phyloP scores from a whole-genome alignment of 1,140 invertebrate species.

The Saccostrea cuccullata region DNA sequence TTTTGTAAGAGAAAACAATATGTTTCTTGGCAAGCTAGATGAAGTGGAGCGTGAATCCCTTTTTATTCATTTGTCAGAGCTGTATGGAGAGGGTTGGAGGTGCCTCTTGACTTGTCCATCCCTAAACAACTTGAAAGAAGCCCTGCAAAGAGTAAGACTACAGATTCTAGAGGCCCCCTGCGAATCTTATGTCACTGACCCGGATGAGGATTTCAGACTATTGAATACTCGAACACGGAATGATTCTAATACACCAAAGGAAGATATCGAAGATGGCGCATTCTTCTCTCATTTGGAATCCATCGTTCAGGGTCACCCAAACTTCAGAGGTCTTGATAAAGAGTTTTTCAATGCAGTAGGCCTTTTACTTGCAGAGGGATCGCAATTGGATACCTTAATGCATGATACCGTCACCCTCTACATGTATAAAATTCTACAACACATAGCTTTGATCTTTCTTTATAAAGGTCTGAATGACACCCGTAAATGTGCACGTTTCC shows the following conservation, averaged over 20 bases:
- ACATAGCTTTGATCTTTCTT: not conserved
- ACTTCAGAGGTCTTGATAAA: not conserved
- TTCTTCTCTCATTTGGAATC: constrained; percentile 1
- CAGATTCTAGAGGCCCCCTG: not conserved
- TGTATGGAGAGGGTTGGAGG: constrained; percentile 23
- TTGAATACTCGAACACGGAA: not conserved
- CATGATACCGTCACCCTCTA: not conserved
- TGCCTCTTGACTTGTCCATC: not conserved
- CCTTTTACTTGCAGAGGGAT: not conserved
- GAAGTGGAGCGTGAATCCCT: not conserved
- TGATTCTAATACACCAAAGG: not conserved
- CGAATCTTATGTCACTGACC: not conserved
- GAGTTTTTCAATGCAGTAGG: not conserved
- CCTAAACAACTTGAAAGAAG: not conserved
- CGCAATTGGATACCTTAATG: not conserved
- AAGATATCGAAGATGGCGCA: not conserved
- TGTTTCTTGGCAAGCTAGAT: constrained; percentile 40
- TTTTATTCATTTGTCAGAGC: not conserved
- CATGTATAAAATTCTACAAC: not conserved
- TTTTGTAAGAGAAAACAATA: constrained; percentile 45
- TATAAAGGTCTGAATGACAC: not conserved
- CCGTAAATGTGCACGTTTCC: not conserved
- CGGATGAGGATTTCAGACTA: not conserved
- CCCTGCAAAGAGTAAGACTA: not conserved
- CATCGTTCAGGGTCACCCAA: not conserved